Percentiles rank a stretch among this genome's conserved stretches.
phyloP scores from a whole-genome alignment of 1,140 invertebrate species.

The Scaptomyza hsui region DNA sequence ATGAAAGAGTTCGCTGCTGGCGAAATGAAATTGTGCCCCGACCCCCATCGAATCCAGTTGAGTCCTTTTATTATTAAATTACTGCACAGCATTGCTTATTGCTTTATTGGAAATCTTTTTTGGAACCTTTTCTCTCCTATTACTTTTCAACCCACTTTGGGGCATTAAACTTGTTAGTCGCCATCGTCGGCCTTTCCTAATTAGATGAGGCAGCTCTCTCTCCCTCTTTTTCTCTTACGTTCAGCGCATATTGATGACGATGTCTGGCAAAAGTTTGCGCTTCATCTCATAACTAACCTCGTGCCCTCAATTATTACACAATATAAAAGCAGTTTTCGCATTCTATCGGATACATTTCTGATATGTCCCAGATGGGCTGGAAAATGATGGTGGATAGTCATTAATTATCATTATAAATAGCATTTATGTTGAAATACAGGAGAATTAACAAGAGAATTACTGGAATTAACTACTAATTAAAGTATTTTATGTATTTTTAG shows the following conservation, averaged over 20 bases:
- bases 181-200: conserved; percentile 28
- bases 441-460: neutral
- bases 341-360: conserved; percentile 3
- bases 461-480: neutral
- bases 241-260: conserved; percentile 43
- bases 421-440: too few species aligned
- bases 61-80: conserved; percentile 68
- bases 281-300: neutral
- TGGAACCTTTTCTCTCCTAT: neutral
- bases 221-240: too few species aligned
- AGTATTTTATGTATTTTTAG: conserved; percentile 19
- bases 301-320: conserved; percentile 16
- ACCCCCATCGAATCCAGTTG: neutral
- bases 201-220: conserved; percentile 34
- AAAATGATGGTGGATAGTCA: too few species aligned
- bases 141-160: conserved; percentile 14
- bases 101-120: conserved; percentile 73
- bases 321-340: conserved; percentile 16
- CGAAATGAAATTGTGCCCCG: conserved; percentile 49
- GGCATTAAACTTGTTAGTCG: conserved; percentile 36
- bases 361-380: neutral
- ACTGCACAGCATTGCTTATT: conserved; percentile 68
- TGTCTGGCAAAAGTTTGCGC: conserved; percentile 10
- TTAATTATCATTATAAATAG: neutral
- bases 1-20: conserved; percentile 31